A percentile compares a stretch with the other conserved stretches of the same genome.
Conservation (phyloP, 2,113 vertebrate species). For the Mesocricetus auratus region DNA sequence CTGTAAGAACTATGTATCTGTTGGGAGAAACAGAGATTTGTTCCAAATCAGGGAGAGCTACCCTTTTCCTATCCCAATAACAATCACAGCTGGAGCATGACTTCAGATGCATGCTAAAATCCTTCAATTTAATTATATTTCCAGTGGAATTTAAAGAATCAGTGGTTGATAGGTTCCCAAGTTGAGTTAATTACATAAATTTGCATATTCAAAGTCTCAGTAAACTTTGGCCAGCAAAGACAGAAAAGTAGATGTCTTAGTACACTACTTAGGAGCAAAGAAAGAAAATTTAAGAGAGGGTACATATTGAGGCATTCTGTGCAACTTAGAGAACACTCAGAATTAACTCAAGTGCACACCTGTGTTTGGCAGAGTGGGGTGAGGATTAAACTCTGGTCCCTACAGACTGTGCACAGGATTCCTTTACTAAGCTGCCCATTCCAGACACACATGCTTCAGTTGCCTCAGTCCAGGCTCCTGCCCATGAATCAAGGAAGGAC, state of each 20-base stretch:
- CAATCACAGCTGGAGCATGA: background rate
- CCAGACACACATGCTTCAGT: background rate
- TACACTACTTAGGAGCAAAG: background rate
- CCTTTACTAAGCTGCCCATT: background rate
- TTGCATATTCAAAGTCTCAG: background rate
- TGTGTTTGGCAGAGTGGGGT: background rate
- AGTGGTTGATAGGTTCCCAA: background rate
- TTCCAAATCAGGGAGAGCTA: background rate
- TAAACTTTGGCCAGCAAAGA: background rate
- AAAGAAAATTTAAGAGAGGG: background rate
- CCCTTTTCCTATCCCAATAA: background rate
- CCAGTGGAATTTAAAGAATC: background rate
- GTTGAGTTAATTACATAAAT: background rate
- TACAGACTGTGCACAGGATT: background rate
- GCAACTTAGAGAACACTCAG: background rate
- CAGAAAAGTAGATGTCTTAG: background rate
- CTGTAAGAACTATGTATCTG: background rate
- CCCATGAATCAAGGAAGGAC: background rate
- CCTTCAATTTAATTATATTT: background rate
- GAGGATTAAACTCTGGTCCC: fast-evolving
- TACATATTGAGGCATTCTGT: background rate
- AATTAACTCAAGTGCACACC: no score
- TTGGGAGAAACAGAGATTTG: background rate
- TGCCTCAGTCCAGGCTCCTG: background rate
- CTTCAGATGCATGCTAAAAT: background rate